phyloP scores from a whole-genome alignment of 2,113 vertebrate genomes.

The Genyomyrus donnyi region DNA sequence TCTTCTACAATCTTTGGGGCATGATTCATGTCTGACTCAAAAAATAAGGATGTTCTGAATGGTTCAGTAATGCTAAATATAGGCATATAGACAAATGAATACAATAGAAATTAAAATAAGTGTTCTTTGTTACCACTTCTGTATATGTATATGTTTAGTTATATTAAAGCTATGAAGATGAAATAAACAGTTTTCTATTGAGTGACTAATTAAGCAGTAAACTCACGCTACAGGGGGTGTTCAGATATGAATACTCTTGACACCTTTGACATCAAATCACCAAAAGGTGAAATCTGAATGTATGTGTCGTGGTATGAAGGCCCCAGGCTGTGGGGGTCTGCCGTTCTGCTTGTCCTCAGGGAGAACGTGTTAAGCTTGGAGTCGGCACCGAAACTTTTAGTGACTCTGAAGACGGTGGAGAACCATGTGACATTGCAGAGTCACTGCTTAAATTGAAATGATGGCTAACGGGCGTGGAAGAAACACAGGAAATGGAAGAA shows the following conservation, averaged over 20 bases:
- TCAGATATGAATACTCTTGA: slow-evolving; percentile 19
- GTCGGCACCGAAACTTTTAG: neutral
- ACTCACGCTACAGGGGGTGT: neutral
- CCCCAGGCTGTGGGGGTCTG: neutral
- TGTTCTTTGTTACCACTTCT: neutral
- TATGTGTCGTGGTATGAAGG: neutral
- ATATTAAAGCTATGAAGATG: neutral
- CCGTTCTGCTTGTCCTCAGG: neutral
- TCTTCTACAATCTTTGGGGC: neutral
- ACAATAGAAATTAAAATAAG: neutral
- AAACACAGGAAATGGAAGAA: neutral
- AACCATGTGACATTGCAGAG: neutral
- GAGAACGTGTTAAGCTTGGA: neutral
- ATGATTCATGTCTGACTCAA: neutral
- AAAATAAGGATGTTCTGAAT: neutral
- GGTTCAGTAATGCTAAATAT: neutral
- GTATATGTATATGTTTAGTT: neutral
- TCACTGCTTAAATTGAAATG: neutral
- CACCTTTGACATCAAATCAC: slow-evolving; percentile 15
- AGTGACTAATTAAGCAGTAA: slow-evolving; percentile 7
- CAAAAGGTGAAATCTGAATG: slow-evolving; percentile 12
- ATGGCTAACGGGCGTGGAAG: neutral
- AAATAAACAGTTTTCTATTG: neutral
- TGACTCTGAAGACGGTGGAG: neutral
- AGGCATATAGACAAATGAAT: neutral